Percentiles rank a stretch among this genome's conserved stretches.
phyloP scores from a whole-genome alignment of 2,113 vertebrate species.

The Neogale vison region DNA sequence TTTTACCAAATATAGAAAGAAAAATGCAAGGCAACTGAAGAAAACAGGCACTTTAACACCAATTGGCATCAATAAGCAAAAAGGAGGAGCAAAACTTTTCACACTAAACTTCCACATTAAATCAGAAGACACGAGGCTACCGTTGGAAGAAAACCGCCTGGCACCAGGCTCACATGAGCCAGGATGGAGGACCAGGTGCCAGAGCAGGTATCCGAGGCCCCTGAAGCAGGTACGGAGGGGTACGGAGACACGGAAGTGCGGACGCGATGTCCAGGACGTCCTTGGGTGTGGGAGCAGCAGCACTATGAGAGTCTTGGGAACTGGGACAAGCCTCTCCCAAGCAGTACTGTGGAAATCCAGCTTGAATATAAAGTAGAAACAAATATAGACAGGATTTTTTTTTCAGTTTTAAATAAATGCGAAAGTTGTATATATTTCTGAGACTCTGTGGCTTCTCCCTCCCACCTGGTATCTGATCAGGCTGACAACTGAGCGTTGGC shows the following conservation, averaged over 20 bases:
- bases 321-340: not conserved
- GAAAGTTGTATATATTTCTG: not conserved
- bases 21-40: not conserved
- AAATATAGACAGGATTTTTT: not conserved
- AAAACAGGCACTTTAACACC: not conserved
- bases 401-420: not conserved
- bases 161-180: not conserved
- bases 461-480: not conserved
- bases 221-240: not conserved
- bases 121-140: not conserved
- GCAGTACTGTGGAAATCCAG: not conserved
- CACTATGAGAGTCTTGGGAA: not conserved
- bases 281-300: not conserved
- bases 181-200: not conserved
- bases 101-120: not conserved
- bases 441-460: not conserved
- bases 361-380: not conserved
- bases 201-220: not conserved
- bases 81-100: not conserved
- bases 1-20: not conserved
- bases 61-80: not conserved
- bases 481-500: not conserved
- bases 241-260: not conserved
- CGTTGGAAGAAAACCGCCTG: not conserved
- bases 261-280: not conserved